Percentiles rank a stretch among this genome's conserved stretches.
These are phyloP conservation scores for Phrynosoma blainvillii DNA, from an alignment of 2,113 vertebrate genomes.

Conservation along the genomic window DNA sequence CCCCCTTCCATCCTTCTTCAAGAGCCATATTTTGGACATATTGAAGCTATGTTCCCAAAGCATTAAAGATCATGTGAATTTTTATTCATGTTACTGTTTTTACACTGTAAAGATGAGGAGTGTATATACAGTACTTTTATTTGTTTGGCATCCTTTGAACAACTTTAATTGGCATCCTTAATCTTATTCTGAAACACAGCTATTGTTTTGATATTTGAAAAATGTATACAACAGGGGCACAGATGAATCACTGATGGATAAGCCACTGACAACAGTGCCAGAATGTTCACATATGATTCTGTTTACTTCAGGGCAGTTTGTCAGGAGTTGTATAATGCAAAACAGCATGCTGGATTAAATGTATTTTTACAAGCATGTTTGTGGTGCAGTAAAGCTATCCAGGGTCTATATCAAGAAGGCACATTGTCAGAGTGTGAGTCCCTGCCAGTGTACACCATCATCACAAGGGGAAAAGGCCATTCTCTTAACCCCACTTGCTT, in stretches of 20 bases:
- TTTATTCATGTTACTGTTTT: constrained; percentile 23
- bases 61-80: constrained; percentile 17
- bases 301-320: background rate
- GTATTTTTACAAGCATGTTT: background rate
- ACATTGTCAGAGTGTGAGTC: background rate
- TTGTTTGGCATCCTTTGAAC: constrained; percentile 19
- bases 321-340: background rate
- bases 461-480: too few species aligned
- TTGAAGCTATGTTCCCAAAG: background rate
- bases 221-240: background rate
- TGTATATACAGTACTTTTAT: constrained; percentile 18
- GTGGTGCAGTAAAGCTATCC: background rate
- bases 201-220: fast-evolving
- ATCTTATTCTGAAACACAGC: constrained; percentile 9
- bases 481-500: background rate
- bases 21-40: constrained; percentile 4
- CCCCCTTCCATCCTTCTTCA: constrained; percentile 6
- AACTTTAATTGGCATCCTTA: background rate
- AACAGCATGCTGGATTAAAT: background rate
- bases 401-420: background rate
- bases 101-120: constrained; percentile 17
- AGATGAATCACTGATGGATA: background rate
- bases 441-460: too few species aligned
- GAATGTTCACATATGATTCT: background rate
- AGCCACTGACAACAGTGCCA: background rate